phyloP scores from a whole-genome alignment of 2,113 vertebrate species.

The Heterotis niloticus region DNA sequence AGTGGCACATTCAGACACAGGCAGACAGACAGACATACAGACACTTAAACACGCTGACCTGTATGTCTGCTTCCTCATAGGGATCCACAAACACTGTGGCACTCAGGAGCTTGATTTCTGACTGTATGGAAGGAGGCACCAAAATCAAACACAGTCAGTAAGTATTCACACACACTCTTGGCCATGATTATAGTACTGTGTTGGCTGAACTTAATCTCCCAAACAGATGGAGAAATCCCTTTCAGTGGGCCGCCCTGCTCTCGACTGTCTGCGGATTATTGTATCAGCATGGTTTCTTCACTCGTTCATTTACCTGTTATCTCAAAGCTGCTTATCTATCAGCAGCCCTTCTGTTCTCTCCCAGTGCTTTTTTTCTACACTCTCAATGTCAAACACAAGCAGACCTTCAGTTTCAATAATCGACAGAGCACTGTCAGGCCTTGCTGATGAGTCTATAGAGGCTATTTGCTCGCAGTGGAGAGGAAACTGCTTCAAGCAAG shows the following conservation, averaged over 20 bases:
- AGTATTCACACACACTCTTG: not conserved
- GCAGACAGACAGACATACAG: not conserved
- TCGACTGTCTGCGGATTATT: not conserved
- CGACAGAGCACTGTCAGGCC: not conserved
- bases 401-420: slow-evolving; percentile 1
- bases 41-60: slow-evolving; percentile 64
- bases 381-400: slow-evolving; percentile 3
- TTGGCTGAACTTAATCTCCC: slow-evolving; percentile 25
- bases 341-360: too few species aligned
- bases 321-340: slow-evolving; percentile 4
- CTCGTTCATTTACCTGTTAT: not conserved
- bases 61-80: slow-evolving; percentile 88
- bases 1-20: not conserved
- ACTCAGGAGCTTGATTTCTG: slow-evolving; percentile 78
- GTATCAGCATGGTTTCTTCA: not conserved
- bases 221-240: slow-evolving; percentile 8
- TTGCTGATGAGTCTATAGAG: not conserved
- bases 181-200: not conserved
- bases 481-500: not conserved
- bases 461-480: not conserved
- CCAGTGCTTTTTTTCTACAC: too few species aligned
- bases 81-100: slow-evolving; percentile 89
- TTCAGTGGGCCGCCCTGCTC: not conserved
- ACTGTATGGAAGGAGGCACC: slow-evolving; percentile 58
- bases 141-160: slow-evolving; percentile 19